Conservation (phyloP, 2,113 vertebrate genomes). For the Willisornis vidua region DNA sequence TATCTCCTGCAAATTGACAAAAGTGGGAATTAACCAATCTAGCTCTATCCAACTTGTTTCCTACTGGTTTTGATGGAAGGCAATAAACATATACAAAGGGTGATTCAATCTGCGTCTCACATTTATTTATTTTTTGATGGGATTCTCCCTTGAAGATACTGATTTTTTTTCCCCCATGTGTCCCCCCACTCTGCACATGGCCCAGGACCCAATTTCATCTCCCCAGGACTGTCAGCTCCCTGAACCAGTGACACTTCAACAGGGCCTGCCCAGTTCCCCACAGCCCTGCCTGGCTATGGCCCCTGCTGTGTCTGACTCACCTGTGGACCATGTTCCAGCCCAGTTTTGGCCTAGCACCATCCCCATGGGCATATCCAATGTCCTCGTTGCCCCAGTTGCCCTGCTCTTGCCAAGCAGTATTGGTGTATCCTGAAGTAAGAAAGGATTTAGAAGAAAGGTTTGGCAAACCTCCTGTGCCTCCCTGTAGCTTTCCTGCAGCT, state of each 20-base stretch:
- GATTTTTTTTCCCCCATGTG: not conserved
- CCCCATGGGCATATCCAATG: fast-evolving
- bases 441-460: not conserved
- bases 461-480: not conserved
- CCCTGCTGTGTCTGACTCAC: fast-evolving
- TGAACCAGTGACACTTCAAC: fast-evolving
- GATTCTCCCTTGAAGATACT: not conserved
- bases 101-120: not conserved
- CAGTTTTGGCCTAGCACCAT: fast-evolving
- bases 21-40: not conserved
- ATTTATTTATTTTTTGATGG: not conserved
- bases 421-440: not conserved
- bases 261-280: not conserved
- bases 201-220: not conserved
- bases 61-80: not conserved
- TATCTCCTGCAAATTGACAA: not conserved
- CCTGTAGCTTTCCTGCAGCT: not conserved
- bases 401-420: not conserved
- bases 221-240: not conserved
- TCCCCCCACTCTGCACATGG: fast-evolving
- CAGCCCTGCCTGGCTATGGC: not conserved
- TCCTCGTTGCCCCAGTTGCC: no score
- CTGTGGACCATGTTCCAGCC: not conserved
- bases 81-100: not conserved
- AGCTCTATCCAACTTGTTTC: not conserved